These are phyloP conservation scores for Caenorhabditis wallacei DNA, from an alignment of 2,888 invertebrate genomes.

Conservation along the genomic window DNA sequence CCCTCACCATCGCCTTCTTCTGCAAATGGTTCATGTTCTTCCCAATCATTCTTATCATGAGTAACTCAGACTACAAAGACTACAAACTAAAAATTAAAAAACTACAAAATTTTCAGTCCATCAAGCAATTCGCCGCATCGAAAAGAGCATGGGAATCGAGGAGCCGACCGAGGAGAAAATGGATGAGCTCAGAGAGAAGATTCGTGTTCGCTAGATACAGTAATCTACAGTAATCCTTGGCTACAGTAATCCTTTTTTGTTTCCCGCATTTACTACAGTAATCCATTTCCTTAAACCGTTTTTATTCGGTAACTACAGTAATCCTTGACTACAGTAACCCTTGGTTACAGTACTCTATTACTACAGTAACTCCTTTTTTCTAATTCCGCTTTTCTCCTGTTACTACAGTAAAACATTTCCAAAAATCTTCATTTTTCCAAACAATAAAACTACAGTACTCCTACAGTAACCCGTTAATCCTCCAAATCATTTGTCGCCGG, in stretches of 20 bases:
- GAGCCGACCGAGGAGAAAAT: background rate
- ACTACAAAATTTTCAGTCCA: background rate
- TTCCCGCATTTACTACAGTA: too few relatives aligned
- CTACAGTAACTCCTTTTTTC: too few relatives aligned
- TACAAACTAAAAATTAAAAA: background rate
- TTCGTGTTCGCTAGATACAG: background rate
- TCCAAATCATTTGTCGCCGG: background rate
- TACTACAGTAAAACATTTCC: too few relatives aligned
- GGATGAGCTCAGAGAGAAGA: background rate
- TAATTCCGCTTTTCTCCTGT: too few relatives aligned
- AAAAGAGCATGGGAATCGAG: background rate
- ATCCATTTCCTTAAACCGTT: too few relatives aligned
- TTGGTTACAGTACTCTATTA: too few relatives aligned
- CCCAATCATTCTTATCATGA: slow-evolving; percentile 1
- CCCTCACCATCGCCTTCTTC: background rate
- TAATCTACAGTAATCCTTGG: background rate
- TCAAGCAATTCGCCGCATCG: background rate
- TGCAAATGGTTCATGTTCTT: background rate
- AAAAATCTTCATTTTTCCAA: too few relatives aligned
- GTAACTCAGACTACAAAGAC: background rate
- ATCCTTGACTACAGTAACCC: too few relatives aligned
- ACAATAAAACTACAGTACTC: too few relatives aligned
- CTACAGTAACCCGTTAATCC: background rate
- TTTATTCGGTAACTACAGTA: too few relatives aligned
- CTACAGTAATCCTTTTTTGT: too few relatives aligned